Conservation (phyloP, 2,888 invertebrate genomes). For the Drosophila fungiperda region DNA sequence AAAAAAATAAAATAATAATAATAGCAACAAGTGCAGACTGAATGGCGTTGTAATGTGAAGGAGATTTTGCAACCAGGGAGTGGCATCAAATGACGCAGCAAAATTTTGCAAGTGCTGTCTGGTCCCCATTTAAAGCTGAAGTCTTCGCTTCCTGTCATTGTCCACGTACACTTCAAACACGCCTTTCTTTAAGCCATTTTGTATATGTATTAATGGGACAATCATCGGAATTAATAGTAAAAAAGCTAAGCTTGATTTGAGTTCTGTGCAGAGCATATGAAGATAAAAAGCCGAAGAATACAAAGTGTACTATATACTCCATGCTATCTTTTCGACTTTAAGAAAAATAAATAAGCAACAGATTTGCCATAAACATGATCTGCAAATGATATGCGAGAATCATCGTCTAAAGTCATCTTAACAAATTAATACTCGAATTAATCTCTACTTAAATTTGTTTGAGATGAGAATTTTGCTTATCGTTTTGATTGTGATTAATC, state of each 20-base stretch:
- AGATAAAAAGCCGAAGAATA: too few relatives aligned
- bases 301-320: too few relatives aligned
- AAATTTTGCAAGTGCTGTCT: background rate
- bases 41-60: background rate
- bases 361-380: background rate
- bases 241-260: background rate
- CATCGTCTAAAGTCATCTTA: background rate
- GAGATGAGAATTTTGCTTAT: background rate
- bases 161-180: conserved; percentile 17
- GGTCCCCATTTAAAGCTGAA: conserved; percentile 16
- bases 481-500: background rate
- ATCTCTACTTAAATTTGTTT: background rate
- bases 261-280: too few relatives aligned
- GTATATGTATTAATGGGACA: conserved; percentile 17
- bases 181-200: conserved; percentile 17
- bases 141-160: conserved; percentile 38
- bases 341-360: background rate
- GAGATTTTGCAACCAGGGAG: conserved; percentile 34
- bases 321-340: background rate
- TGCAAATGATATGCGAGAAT: background rate
- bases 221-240: background rate
- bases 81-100: conserved; percentile 34
- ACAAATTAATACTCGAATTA: background rate
- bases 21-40: conserved; percentile 13
- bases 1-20: background rate